A percentile compares a stretch with the other conserved stretches of the same genome.
Evolutionary conservation across 2,888 invertebrate genomes (phyloP).

Genomic region (Tuberolachnus salignus): DNA sequence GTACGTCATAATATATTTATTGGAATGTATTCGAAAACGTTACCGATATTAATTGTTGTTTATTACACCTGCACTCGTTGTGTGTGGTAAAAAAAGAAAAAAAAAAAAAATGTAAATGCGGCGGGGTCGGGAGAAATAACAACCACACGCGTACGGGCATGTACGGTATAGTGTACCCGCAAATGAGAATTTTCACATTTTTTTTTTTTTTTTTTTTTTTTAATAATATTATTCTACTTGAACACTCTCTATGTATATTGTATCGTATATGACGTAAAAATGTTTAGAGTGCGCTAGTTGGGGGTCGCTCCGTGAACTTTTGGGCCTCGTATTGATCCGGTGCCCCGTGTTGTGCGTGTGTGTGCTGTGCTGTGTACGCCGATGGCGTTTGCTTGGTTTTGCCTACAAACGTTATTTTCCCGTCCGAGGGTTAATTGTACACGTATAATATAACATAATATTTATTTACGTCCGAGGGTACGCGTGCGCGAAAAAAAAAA

Average conservation of each 20-base stretch:
- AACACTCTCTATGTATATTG: not conserved
- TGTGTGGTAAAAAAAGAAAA: no score
- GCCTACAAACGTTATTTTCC: constrained; percentile 52
- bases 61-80: no score
- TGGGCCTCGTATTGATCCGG: constrained; percentile 57
- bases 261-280: constrained; percentile 4
- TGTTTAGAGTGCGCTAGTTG: constrained; percentile 53
- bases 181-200: no score
- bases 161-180: no score
- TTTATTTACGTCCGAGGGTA: no score
- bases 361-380: not conserved
- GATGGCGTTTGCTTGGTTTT: constrained; percentile 48
- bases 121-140: no score
- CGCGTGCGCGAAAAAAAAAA: no score
- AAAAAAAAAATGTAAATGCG: no score
- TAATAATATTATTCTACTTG: not conserved
- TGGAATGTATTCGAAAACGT: no score
- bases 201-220: not conserved
- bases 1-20: no score
- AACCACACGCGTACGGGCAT: no score
- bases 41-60: no score
- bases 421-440: constrained; percentile 48
- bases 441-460: not conserved
- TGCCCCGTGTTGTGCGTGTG: constrained; percentile 22
- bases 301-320: constrained; percentile 55